Conservation (phyloP, 2,113 vertebrate genomes). For the Cervus canadensis region DNA sequence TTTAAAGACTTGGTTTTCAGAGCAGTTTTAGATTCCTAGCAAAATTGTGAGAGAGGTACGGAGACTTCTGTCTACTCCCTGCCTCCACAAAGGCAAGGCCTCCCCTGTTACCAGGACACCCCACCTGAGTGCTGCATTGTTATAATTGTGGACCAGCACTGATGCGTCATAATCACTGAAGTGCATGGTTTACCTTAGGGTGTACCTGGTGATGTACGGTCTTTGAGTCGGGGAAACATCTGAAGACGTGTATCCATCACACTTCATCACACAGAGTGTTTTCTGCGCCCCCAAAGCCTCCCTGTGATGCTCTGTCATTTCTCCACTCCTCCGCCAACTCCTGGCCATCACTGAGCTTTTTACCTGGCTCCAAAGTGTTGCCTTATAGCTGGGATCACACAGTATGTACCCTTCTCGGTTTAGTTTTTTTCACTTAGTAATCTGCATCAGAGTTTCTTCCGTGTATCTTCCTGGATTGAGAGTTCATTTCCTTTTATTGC, state of each 20-base stretch:
- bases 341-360: not conserved
- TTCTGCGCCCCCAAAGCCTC: not conserved
- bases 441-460: not conserved
- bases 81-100: fast-evolving
- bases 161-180: not conserved
- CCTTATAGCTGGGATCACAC: not conserved
- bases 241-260: no score
- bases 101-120: fast-evolving
- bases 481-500: not conserved
- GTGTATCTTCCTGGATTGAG: not conserved
- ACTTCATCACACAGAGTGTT: not conserved
- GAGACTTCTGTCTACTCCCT: not conserved
- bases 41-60: not conserved
- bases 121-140: no score
- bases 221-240: not conserved
- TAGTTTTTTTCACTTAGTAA: not conserved
- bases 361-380: not conserved
- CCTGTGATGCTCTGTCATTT: no score
- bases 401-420: not conserved
- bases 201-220: not conserved
- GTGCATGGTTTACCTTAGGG: not conserved
- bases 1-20: not conserved
- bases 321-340: not conserved
- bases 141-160: fast-evolving
- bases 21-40: not conserved